Conservation (phyloP, 2,797 vertebrate species). For the Hydrophis major region DNA sequence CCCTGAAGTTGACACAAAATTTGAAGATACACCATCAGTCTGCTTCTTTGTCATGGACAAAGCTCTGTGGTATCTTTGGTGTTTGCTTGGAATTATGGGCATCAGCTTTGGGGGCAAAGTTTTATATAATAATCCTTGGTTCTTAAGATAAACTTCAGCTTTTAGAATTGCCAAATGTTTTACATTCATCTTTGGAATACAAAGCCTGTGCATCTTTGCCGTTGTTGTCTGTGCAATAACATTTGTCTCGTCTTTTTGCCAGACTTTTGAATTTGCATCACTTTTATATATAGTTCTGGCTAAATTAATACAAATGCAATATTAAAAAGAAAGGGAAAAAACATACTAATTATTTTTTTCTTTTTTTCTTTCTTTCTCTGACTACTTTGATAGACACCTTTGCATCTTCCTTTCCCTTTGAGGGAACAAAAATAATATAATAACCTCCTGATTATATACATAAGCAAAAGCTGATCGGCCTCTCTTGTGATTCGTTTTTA, state of each 20-base stretch:
- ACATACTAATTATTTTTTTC: not conserved
- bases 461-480: slow-evolving; percentile 75
- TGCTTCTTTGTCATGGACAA: slow-evolving; percentile 85
- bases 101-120: slow-evolving; percentile 86
- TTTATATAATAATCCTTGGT: slow-evolving; percentile 86
- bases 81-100: slow-evolving; percentile 80
- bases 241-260: slow-evolving; percentile 57
- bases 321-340: slow-evolving; percentile 29
- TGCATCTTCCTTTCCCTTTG: slow-evolving; percentile 63
- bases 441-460: slow-evolving; percentile 80
- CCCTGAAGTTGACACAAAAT: slow-evolving; percentile 56
- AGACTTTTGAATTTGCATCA: slow-evolving; percentile 59
- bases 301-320: slow-evolving; percentile 57
- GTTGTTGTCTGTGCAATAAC: slow-evolving; percentile 62
- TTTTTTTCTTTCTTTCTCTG: not conserved
- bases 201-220: slow-evolving; percentile 51
- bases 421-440: slow-evolving; percentile 71
- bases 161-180: slow-evolving; percentile 78
- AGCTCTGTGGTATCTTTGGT: slow-evolving; percentile 81
- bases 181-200: slow-evolving; percentile 83
- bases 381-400: slow-evolving; percentile 49
- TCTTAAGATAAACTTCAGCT: slow-evolving; percentile 91
- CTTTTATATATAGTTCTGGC: slow-evolving; percentile 59
- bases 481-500: slow-evolving; percentile 73
- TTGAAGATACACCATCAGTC: slow-evolving; percentile 82